Percentiles rank a stretch among this genome's conserved stretches.
Evolutionary conservation across 2,113 vertebrate genomes (phyloP).

Genomic region (Misgurnus mizolepis): DNA sequence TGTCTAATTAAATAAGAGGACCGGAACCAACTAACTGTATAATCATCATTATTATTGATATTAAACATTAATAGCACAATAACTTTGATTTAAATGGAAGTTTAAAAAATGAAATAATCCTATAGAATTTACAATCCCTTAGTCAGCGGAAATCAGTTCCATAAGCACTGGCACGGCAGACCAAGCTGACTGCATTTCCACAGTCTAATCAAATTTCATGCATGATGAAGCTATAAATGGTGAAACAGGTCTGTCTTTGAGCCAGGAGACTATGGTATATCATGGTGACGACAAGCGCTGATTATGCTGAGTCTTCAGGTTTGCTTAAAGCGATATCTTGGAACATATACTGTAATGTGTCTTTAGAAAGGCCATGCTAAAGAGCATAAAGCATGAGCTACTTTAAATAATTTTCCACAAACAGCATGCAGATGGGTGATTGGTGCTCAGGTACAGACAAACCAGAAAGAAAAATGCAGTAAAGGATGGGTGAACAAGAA

Average conservation of each 20-base stretch:
- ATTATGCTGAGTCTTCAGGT: not conserved
- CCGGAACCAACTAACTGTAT: too few relatives aligned
- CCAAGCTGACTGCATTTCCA: too few relatives aligned
- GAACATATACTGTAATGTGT: not conserved
- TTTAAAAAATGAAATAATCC: too few relatives aligned
- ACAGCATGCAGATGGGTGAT: slow-evolving; percentile 28
- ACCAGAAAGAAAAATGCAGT: not conserved
- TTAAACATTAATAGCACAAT: too few relatives aligned
- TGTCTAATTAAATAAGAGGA: too few relatives aligned
- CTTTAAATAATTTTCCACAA: slow-evolving; percentile 24
- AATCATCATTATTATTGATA: too few relatives aligned
- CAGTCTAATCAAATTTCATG: not conserved
- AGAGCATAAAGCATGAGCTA: not conserved
- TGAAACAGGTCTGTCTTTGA: not conserved
- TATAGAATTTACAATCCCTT: not conserved
- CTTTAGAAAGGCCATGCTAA: slow-evolving; percentile 9
- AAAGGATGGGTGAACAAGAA: slow-evolving; percentile 2
- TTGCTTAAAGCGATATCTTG: not conserved
- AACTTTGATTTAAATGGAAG: too few relatives aligned
- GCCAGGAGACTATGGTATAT: not conserved
- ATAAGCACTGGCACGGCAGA: not conserved
- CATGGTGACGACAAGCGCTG: not conserved
- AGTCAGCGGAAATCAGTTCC: not conserved
- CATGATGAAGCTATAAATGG: not conserved
- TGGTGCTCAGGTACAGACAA: slow-evolving; percentile 27